phyloP scores from a whole-genome alignment of 2,113 vertebrate species.

The Amazona vittata region DNA sequence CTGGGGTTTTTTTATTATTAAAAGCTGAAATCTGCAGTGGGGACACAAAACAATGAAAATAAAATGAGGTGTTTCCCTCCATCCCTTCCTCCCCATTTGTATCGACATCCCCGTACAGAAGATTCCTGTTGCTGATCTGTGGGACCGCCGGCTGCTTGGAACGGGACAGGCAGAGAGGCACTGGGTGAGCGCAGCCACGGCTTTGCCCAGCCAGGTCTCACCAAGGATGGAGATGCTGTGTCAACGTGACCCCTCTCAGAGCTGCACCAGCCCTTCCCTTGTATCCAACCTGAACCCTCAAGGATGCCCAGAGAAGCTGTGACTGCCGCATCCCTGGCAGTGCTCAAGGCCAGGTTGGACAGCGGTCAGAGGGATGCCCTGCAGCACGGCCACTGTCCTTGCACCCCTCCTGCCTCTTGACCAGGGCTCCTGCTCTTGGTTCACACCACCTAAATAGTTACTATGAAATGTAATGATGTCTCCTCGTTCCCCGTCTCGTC shows the following conservation, averaged over 20 bases:
- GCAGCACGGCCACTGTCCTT: rapidly evolving
- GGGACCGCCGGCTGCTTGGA: too few species aligned
- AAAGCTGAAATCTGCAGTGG: background rate
- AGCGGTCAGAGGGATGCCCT: background rate
- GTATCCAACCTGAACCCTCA: background rate
- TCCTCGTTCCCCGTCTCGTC: background rate
- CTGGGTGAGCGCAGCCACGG: rapidly evolving
- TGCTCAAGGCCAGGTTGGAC: background rate
- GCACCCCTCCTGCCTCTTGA: background rate
- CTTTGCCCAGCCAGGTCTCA: background rate
- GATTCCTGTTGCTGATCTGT: background rate
- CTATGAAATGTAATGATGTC: background rate
- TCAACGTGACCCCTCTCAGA: background rate
- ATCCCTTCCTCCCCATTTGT: background rate
- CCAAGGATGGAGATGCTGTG: background rate
- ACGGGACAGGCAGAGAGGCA: background rate
- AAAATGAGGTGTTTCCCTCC: background rate
- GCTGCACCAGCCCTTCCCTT: background rate
- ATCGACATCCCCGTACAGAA: background rate
- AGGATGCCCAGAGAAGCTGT: background rate
- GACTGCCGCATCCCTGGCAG: background rate
- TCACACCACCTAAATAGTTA: rapidly evolving
- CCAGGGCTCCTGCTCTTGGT: too few species aligned
- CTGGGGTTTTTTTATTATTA: background rate
- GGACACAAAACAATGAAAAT: background rate